A percentile compares a stretch with the other conserved stretches of the same genome.
phyloP scores from a whole-genome alignment of 2,113 vertebrate species.

The Ondatra zibethicus region DNA sequence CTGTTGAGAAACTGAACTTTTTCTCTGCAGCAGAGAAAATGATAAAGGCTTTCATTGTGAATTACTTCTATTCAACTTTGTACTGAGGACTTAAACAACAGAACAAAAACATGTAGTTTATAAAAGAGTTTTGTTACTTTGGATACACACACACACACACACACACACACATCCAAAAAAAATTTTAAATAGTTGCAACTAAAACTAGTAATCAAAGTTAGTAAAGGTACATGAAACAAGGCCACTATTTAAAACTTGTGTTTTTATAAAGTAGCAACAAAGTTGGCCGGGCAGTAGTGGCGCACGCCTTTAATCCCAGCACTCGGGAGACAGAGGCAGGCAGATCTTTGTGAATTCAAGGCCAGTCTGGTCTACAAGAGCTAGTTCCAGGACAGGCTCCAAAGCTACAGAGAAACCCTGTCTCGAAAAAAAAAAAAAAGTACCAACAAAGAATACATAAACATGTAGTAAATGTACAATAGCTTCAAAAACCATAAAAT shows the following conservation, averaged over 20 bases:
- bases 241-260: background rate
- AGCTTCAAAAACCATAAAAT: constrained; percentile 4
- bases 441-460: background rate
- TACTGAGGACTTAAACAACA: background rate
- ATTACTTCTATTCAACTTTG: background rate
- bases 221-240: background rate
- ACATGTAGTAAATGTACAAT: background rate
- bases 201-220: constrained; percentile 32
- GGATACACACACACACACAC: background rate
- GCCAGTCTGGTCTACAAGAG: no score
- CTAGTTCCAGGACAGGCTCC: no score
- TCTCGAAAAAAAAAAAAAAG: no score
- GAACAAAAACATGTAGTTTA: background rate
- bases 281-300: no score
- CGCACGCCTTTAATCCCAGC: no score
- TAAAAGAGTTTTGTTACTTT: background rate
- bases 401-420: no score
- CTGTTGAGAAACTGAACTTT: constrained; percentile 2
- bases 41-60: background rate
- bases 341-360: no score
- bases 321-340: no score
- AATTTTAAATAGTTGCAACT: background rate
- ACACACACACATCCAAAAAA: background rate
- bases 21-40: background rate
- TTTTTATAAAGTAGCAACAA: constrained; percentile 15